Percentiles rank a stretch among this genome's conserved stretches.
Conservation (phyloP, 1,140 invertebrate genomes). For the Penaeus japonicus region DNA sequence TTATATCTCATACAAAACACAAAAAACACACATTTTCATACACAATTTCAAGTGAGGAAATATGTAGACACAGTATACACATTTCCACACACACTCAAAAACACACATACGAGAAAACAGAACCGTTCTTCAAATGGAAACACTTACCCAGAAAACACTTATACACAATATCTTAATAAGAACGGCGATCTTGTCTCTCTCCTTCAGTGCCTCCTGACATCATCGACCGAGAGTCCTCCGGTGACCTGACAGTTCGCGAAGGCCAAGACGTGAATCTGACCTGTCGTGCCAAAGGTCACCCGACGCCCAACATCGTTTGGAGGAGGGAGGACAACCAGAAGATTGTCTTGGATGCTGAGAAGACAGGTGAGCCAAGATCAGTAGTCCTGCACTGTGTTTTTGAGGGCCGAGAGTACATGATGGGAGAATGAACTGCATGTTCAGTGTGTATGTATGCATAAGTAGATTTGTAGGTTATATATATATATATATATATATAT, state of each 20-base stretch:
- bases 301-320: slow-evolving; percentile 88
- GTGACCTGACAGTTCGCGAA: slow-evolving; percentile 90
- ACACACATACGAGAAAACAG: too few relatives aligned
- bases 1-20: too few relatives aligned
- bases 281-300: slow-evolving; percentile 89
- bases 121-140: not conserved
- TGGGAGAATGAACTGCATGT: not conserved
- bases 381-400: not conserved
- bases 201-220: slow-evolving; percentile 88
- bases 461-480: not conserved
- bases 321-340: slow-evolving; percentile 77
- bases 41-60: too few relatives aligned
- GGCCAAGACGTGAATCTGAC: slow-evolving; percentile 87
- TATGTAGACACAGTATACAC: too few relatives aligned
- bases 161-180: too few relatives aligned
- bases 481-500: not conserved
- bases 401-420: not conserved
- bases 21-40: too few relatives aligned
- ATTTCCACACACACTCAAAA: too few relatives aligned
- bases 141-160: not conserved
- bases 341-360: slow-evolving; percentile 36
- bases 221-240: slow-evolving; percentile 86
- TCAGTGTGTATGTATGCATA: not conserved
- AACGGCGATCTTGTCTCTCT: too few relatives aligned
- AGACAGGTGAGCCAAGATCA: slow-evolving; percentile 37